Base-by-base conservation (phyloP, 2,888 invertebrate genomes). In the Andrena trimmerana region DNA sequence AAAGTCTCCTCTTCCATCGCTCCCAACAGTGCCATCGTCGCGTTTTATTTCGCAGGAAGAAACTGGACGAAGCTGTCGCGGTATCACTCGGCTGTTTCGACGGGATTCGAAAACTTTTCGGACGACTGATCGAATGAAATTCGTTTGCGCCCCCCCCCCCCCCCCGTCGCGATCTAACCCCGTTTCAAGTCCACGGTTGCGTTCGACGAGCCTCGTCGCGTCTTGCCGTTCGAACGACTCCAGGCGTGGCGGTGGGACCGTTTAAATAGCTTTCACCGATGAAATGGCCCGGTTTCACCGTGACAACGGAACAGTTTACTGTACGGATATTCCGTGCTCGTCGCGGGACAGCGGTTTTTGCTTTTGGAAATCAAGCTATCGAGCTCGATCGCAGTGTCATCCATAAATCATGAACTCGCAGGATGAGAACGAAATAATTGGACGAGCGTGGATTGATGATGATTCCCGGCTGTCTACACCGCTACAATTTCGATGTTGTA, bases 341-440 rank as follows among this genome's bases (percentile, higher is more conserved):
- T 24, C 36, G 16, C n/a, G 13, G 29, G 13, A 31, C 57, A 36
- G 71, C 33, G n/a, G 62, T 52, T 36, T 62, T 62, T 29, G 24
- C 31, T 33, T 20, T 50, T 31, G 6, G 31, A 20, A 16, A 50
- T 48, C 20, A 20, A 69, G 20, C 36, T 16, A 13, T 42, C 67
- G 33, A 7, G 20, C 24, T 24, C 69, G 69, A 57, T 57, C 48
- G 2, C 50, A 36, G 42, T 36, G 68, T 63, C 54, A 31, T 13
- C 48, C 24, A 69, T 79, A 76, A 76, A 76, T 76, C 76, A 63
- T 31, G 29, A 65, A 77, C n/a, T 24, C 60, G 42, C 20, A 10
- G 24, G 24, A 75, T 62, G 63, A 31, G 48, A 66, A 66, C 66
- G 52, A 70, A 65, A 70, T 80, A 78, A 80, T 78, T 78, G 79